Evolutionary conservation across 2,797 vertebrate genomes (phyloP).

Genomic region (Phrynocephalus vlangalii): DNA sequence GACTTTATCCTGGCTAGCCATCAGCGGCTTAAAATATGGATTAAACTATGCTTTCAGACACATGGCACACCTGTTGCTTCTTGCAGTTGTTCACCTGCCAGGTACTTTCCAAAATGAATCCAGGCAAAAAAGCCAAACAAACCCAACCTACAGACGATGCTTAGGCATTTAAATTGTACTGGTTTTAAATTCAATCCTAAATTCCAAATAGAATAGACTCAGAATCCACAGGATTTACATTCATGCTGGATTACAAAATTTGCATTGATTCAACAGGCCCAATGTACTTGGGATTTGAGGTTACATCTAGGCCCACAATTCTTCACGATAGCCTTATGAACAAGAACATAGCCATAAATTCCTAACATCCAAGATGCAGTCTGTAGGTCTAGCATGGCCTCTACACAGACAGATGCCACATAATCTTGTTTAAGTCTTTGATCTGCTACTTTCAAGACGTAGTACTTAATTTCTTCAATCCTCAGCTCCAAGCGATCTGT

Average conservation of each 20-base stretch:
- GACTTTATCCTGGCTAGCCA: background rate
- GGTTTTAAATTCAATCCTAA: no score
- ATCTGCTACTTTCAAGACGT: slow-evolving; percentile 11
- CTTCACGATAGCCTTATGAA: no score
- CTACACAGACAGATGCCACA: background rate
- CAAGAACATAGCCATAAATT: background rate
- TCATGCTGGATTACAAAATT: no score
- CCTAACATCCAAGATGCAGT: background rate
- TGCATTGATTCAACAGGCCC: no score
- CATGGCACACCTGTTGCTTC: slow-evolving; percentile 16
- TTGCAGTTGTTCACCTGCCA: slow-evolving; percentile 15
- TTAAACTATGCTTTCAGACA: background rate
- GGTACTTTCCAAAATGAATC: slow-evolving; percentile 17
- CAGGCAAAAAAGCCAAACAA: no score
- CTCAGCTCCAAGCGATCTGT: background rate
- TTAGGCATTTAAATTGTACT: background rate
- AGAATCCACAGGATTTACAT: no score
- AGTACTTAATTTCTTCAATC: background rate
- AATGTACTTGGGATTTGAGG: no score
- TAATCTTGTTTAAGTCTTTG: slow-evolving; percentile 10
- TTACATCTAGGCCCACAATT: background rate
- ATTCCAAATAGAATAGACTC: no score
- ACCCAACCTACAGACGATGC: no score
- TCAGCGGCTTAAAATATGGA: background rate
- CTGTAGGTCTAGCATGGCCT: background rate